phyloP scores from a whole-genome alignment of 2,113 vertebrate genomes.

The Castor canadensis region DNA sequence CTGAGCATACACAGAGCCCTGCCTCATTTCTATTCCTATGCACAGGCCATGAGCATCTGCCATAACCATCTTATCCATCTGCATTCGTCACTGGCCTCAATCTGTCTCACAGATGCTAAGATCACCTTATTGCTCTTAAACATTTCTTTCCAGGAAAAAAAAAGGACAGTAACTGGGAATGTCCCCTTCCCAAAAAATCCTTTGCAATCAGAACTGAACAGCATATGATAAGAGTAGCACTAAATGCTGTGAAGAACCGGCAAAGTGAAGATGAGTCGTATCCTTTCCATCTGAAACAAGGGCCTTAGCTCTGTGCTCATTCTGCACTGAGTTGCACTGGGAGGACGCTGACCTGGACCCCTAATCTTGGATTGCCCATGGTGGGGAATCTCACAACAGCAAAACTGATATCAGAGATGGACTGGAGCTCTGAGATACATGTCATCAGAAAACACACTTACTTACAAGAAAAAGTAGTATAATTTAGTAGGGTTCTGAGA shows the following conservation, averaged over 20 bases:
- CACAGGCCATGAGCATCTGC: neutral
- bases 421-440: neutral
- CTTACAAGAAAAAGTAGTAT: neutral
- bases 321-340: too few relatives aligned
- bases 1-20: neutral
- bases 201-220: constrained; percentile 26
- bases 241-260: neutral
- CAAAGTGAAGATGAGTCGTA: neutral
- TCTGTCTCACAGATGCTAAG: neutral
- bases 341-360: neutral
- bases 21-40: neutral
- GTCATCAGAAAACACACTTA: neutral
- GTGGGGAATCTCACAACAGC: neutral
- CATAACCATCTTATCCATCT: neutral
- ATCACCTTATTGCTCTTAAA: neutral
- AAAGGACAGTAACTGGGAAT: constrained; percentile 18
- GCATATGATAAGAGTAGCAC: neutral
- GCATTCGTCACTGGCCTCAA: neutral
- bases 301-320: neutral
- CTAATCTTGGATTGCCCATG: neutral
- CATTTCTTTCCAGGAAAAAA: constrained; percentile 28
- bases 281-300: neutral
- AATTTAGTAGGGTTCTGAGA: neutral
- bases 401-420: neutral
- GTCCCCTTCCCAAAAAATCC: constrained; percentile 34